Evolutionary conservation across 2,113 vertebrate species (phyloP), one percentile per base, ranked within the genome.

Genomic region (Leucoraja erinaceus): DNA sequence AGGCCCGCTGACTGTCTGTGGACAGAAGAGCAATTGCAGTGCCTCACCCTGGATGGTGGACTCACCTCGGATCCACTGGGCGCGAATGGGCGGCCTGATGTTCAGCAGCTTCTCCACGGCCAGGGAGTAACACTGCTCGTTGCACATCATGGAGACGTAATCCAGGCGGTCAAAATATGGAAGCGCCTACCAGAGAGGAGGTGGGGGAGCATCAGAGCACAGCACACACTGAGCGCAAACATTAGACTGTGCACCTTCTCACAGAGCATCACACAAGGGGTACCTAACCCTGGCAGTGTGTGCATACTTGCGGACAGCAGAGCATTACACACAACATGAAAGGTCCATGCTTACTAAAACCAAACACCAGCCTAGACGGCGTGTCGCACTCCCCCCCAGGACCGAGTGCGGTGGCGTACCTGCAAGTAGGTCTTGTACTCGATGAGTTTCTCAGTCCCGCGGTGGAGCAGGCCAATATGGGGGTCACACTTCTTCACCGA

Each of bases 131-230:
- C 97, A 97, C 94, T 99, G 95, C 61, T 99, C 98, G 0, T 99
- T 99, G 93, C 98, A 99, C 98, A 99, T 99, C 98, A 99, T 99
- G 94, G 98, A 99, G 66, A 99, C 97, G 0, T 99, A 99, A 94
- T 99, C 98, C 0, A 99, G 96, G 2, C 98, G 97, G 95, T 99
- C 98, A 4, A 99, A 99, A 94, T 99, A 99, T 0, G 98, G 98
- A 66, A 99, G 95, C 0, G 98, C 98, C 98, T 99, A 94, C 0
- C 14, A 66, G 38, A 54, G 0, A 93, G 78, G 47, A 16, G 76
- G 31, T 3, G 22, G n/a, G 76, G 7, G 75, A 83, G n/a, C 11
- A 28, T 18, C 63, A 72, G 0, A 5, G 31, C 25, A 14, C 5
- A 83, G 18, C 18, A 22, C 70, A 72, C 0, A 20, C 70, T 4